Base-by-base conservation (phyloP, 2,113 vertebrate genomes). In the Oxygymnocypris stewartii region DNA sequence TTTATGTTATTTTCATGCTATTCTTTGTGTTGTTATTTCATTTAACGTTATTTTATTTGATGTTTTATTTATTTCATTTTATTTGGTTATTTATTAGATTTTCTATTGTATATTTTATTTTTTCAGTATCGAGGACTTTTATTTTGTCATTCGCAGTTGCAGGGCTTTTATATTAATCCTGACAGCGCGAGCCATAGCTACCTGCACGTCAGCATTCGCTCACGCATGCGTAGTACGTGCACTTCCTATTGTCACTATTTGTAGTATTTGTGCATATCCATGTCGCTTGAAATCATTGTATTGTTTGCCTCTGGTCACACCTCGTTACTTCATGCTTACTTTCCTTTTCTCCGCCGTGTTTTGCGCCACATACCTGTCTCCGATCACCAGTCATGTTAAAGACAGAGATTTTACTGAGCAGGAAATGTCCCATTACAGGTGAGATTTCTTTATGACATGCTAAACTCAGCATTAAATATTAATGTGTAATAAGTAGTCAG, bases 401-500 rank as follows among this genome's bases (percentile, higher is more conserved):
- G 86, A 80, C 6, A 84, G n/a, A 57, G 57, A 76, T 25, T 84
- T 86, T 23, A 84, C 54, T 25, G 57, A 87, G 65, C 74, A 65
- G 79, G 86, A 89, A 80, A 89, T 89, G 88, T 85, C 88, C 79
- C 84, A 87, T 84, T 89, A 89, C 67, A 89, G 88, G 88, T 84
- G 57, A 84, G 6, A 6, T 78, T 20, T 54, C 54, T 9, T 16
- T 9, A 63, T 12, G 23, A 10, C 23, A 16, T 7, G 0, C 25
- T 37, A 3, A 2, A 18, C 54, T 16, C 9, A n/a, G 4, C 11
- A 31, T 25, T 23, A 28, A 75, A 49, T 8, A 57, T 37, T 25
- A 2, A 67, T 49, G 12, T 83, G 42, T 10, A 20, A 18, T 31
- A 16, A 51, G 42, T n/a, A 9, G 10, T 37, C 8, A 71, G 6